phyloP scores from a whole-genome alignment of 2,113 vertebrate species.

The Thunnus thynnus region DNA sequence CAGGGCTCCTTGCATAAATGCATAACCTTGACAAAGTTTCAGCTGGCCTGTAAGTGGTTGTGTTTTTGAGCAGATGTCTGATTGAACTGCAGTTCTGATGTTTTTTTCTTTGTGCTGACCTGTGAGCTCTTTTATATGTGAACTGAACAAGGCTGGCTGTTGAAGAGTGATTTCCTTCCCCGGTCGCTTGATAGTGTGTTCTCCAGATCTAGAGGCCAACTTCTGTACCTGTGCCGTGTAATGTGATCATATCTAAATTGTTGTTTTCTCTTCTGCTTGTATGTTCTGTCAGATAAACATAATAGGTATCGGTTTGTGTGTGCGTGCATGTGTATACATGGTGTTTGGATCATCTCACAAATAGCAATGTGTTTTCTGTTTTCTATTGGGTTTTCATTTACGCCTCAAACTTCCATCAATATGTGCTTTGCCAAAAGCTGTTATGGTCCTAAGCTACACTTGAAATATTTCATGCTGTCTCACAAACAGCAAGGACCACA shows the following conservation, averaged over 20 bases:
- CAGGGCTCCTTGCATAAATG: constrained; percentile 26
- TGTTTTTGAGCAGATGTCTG: constrained; percentile 31
- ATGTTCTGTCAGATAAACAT: constrained; percentile 21
- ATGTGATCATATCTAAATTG: constrained; percentile 30
- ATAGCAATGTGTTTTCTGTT: constrained; percentile 11
- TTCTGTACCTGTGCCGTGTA: background rate
- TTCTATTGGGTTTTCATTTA: constrained; percentile 26
- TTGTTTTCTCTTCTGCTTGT: constrained; percentile 1
- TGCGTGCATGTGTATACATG: background rate
- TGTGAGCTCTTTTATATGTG: background rate
- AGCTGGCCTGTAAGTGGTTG: constrained; percentile 12
- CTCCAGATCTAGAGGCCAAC: background rate
- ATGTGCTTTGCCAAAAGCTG: constrained; percentile 45
- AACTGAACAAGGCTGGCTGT: background rate
- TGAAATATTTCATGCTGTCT: constrained; percentile 34
- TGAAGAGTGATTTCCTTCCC: constrained; percentile 1
- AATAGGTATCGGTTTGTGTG: background rate
- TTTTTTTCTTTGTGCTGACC: constrained; percentile 10
- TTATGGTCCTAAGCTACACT: constrained; percentile 32
- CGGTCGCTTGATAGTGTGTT: background rate
- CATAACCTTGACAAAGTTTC: constrained; percentile 33
- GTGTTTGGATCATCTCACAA: constrained; percentile 19
- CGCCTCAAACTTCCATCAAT: constrained; percentile 21
- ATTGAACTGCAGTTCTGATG: constrained; percentile 40
- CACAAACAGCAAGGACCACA: constrained; percentile 5